A percentile compares a stretch with the other conserved stretches of the same genome.
phyloP scores from a whole-genome alignment of 1,140 invertebrate genomes.

The Dinothrombium tinctorium region DNA sequence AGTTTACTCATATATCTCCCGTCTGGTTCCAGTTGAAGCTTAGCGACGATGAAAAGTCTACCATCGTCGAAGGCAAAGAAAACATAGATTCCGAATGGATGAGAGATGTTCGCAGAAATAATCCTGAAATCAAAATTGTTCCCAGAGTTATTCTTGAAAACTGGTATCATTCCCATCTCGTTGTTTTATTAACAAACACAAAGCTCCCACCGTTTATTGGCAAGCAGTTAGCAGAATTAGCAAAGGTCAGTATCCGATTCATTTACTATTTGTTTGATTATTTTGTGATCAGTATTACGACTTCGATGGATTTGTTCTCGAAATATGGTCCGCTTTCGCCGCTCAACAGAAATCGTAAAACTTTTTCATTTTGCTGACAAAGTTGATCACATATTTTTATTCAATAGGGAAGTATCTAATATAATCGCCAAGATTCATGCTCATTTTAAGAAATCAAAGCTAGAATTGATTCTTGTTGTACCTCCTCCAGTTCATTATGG shows the following conservation, averaged over 20 bases:
- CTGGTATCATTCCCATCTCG: constrained; percentile 29
- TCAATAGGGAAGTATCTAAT: constrained; percentile 22
- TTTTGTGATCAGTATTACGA: constrained; percentile 25
- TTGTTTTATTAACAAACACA: constrained; percentile 8
- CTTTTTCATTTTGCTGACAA: constrained; percentile 10
- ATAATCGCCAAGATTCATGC: constrained; percentile 25
- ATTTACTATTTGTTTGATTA: background rate
- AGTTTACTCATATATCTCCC: constrained; percentile 72
- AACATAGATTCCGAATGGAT: constrained; percentile 59
- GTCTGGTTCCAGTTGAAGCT: constrained; percentile 70
- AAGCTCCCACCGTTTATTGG: constrained; percentile 7
- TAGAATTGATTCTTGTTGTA: constrained; percentile 52
- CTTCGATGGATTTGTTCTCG: constrained; percentile 65
- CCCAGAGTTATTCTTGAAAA: constrained; percentile 64
- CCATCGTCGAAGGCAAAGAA: constrained; percentile 27
- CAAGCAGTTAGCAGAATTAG: constrained; percentile 12
- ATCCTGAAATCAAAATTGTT: constrained; percentile 24
- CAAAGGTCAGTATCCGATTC: constrained; percentile 11
- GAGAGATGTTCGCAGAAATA: constrained; percentile 31
- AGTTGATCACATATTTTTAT: constrained; percentile 7
- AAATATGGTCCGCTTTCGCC: constrained; percentile 51
- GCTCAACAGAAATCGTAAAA: constrained; percentile 33
- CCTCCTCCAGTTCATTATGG: constrained; percentile 42
- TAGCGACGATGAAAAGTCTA: constrained; percentile 23
- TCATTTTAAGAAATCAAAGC: constrained; percentile 26